These are phyloP conservation scores for Papilio machaon DNA, from an alignment of 1,140 invertebrate species.

Conservation along the genomic window DNA sequence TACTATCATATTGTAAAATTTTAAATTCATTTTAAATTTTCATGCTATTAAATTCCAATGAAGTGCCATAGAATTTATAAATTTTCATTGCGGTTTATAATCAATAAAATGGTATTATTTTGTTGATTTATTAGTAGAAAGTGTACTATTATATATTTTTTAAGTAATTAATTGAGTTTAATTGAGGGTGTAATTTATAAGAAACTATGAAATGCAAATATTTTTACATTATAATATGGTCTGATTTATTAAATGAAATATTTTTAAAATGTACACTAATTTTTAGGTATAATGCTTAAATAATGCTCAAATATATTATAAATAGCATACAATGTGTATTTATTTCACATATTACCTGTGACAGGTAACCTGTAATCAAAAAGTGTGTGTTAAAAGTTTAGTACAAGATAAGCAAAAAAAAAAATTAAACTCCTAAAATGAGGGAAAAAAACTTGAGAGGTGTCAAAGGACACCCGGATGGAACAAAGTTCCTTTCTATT, in stretches of 20 bases:
- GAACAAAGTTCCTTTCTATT: too few species aligned
- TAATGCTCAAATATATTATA: conserved; percentile 31
- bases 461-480: too few species aligned
- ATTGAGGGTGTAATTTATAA: background rate
- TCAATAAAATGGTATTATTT: too few species aligned
- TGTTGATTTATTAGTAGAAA: too few species aligned
- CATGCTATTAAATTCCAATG: background rate
- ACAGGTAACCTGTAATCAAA: background rate
- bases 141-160: too few species aligned
- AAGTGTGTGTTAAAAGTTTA: too few species aligned
- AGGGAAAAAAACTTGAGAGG: too few species aligned
- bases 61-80: background rate
- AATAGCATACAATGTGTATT: background rate
- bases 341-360: conserved; percentile 5
- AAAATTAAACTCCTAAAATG: too few species aligned
- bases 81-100: too few species aligned
- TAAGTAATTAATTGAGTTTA: too few species aligned
- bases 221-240: background rate
- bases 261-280: background rate
- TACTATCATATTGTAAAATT: background rate
- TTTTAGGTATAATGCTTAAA: background rate
- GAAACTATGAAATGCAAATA: background rate
- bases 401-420: too few species aligned
- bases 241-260: background rate
- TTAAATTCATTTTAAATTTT: background rate